phyloP scores from a whole-genome alignment of 2,888 invertebrate genomes.

The Alcis repandata region DNA sequence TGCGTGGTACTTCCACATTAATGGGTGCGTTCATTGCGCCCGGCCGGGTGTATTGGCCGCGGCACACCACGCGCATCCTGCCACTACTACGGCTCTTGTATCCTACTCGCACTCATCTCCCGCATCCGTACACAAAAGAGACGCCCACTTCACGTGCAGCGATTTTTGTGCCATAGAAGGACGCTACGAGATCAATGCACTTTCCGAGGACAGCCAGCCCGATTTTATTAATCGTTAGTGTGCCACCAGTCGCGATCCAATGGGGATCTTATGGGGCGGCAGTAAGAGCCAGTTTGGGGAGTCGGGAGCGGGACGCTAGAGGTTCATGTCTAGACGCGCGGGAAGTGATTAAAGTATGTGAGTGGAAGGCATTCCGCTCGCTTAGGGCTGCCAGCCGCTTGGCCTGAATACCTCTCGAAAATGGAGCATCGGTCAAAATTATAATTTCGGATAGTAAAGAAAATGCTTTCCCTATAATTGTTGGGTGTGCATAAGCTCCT shows the following conservation, averaged over 20 bases:
- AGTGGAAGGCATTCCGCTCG: slow-evolving; percentile 70
- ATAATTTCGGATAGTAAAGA: no score
- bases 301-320: slow-evolving; percentile 50
- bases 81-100: slow-evolving; percentile 76
- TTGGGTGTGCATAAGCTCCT: no score
- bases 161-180: slow-evolving; percentile 84
- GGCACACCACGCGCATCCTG: slow-evolving; percentile 83
- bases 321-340: slow-evolving; percentile 79
- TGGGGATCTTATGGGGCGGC: slow-evolving; percentile 67
- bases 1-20: slow-evolving; percentile 75
- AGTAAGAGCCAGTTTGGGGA: slow-evolving; percentile 69
- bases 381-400: slow-evolving; percentile 51
- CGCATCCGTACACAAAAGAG: slow-evolving; percentile 68
- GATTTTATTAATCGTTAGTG: slow-evolving; percentile 79
- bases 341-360: slow-evolving; percentile 75
- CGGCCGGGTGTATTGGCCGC: slow-evolving; percentile 84
- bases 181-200: slow-evolving; percentile 86
- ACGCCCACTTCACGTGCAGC: slow-evolving; percentile 78
- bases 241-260: slow-evolving; percentile 60
- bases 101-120: slow-evolving; percentile 72
- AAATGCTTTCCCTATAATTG: no score
- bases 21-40: slow-evolving; percentile 84
- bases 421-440: slow-evolving; percentile 12
- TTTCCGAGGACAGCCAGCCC: slow-evolving; percentile 83
- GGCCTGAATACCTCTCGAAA: slow-evolving; percentile 25